Base-by-base conservation (phyloP, 2,797 vertebrate species). In the Vespertilio murinus region DNA sequence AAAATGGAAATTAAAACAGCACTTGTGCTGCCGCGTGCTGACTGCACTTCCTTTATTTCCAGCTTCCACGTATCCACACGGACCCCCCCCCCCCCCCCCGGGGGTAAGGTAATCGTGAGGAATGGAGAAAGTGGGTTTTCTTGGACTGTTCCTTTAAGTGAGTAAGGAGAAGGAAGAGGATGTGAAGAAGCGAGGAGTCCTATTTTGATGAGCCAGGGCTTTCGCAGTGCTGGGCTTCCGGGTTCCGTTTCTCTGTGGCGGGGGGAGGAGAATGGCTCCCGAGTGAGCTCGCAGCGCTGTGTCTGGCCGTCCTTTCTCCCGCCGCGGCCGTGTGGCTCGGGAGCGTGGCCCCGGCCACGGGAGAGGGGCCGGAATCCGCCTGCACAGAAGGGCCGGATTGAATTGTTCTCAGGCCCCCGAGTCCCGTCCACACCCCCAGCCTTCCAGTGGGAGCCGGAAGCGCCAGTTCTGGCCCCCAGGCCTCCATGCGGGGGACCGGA, bases 51-150 rank as follows among this genome's bases (percentile, higher is more conserved):
- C 13, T 75, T 92, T 61, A 45, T 90, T 84, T 94, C 81, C 82
- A 20, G 82, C 25, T 71, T 74, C 35, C 0, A 33, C 35, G 3
- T 49, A 52, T 64, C 59, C 65, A 69, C 14, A 78, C 49, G 88
- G 6, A 88, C 8, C n/a, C 30, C 11, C 86, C 23, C 45, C 16
- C 49, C 11, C 0, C 61, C 17, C 47, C 0, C n/a, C n/a, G n/a
- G n/a, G 83, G 84, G 87, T 65, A 64, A 95, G 85, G 28, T 6
- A 42, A 42, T 33, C 23, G 35, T 59, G 80, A 88, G 86, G 74
- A 83, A 88, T 88, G 16, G 78, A 65, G 70, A 91, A 33, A 75
- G 74, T 22, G 80, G 12, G 80, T 79, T 92, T 96, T 93, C 54
- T 84, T 81, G 38, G 14, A 54, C 13, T 56, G 20, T 20, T 45